Evolutionary conservation across 2,888 invertebrate genomes (phyloP).

Genomic region (Arge pagana): DNA sequence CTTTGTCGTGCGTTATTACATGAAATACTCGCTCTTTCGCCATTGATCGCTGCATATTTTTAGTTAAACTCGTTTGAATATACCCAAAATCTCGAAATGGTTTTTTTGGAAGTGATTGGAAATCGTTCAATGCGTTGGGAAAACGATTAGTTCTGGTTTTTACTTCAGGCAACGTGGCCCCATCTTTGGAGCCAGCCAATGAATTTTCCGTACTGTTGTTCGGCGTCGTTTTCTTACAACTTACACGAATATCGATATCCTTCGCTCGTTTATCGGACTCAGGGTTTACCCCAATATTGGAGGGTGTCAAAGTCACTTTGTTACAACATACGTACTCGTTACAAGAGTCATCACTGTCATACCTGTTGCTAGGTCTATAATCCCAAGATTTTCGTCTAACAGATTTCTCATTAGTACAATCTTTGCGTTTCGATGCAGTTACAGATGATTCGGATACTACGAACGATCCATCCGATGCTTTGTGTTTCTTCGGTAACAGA

Average conservation of each 20-base stretch:
- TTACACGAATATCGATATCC: not conserved
- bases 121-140: not conserved
- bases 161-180: too few relatives aligned
- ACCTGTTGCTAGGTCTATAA: constrained; percentile 50
- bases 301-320: not conserved
- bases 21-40: constrained; percentile 38
- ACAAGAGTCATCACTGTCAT: constrained; percentile 28
- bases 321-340: too few relatives aligned
- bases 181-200: too few relatives aligned
- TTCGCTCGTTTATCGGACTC: constrained; percentile 7
- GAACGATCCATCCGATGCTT: constrained; percentile 19
- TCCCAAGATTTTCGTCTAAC: constrained; percentile 36
- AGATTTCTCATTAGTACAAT: constrained; percentile 14
- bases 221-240: not conserved
- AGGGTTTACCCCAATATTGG: too few relatives aligned
- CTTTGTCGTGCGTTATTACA: constrained; percentile 43
- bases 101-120: not conserved
- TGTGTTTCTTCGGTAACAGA: constrained; percentile 22
- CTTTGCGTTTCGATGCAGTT: not conserved
- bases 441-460: constrained; percentile 11
- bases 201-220: not conserved
- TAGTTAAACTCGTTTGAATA: constrained; percentile 12
- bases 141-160: too few relatives aligned
- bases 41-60: constrained; percentile 17
- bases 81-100: constrained; percentile 11